Evolutionary conservation across 2,797 vertebrate species (phyloP), one percentile per base, ranked within the genome.

Genomic region (Pelochelys cantorii): DNA sequence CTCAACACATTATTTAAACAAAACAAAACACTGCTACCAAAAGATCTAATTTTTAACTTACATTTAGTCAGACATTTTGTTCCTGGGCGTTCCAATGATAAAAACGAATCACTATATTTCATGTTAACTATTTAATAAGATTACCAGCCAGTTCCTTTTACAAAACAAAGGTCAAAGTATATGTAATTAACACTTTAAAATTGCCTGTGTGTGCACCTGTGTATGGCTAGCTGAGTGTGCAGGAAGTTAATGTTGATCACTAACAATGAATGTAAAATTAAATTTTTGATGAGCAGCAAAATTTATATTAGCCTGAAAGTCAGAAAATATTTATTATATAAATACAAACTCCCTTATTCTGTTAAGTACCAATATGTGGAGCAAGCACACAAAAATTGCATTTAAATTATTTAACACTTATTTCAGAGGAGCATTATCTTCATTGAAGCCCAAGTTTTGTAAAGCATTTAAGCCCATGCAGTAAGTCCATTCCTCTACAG

Each of bases 161-260:
- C 82, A 87, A 97, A 97, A 93, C 89, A 85, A 94, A 96, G 95
- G 88, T 96, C 96, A 97, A 97, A 98, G 97, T 98, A 94, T 97
- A 97, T 98, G 94, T 97, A 98, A 97, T 83, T 98, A 97, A 95
- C 94, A 95, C 98, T 92, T 98, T 96, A 97, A 98, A 98, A 97
- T 94, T 98, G 34, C 5, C 34, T 22, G 5, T n/a, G 23, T 85
- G 2, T 71, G 48, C 77, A 74, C 1, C 74, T 55, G 55, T 1
- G 9, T 53, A 12, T 34, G n/a, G 27, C 29, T 29, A 90, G 14
- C 82, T 92, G 81, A n/a, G 34, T 17, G 6, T 57, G 94, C 97
- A 98, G 97, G 98, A 98, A 98, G 97, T 98, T 97, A 97, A 96
- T 98, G 97, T 95, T 98, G 98, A 97, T 98, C 96, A 98, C 92